Conservation (phyloP, 2,888 invertebrate species). For the Plebejus melissa region DNA sequence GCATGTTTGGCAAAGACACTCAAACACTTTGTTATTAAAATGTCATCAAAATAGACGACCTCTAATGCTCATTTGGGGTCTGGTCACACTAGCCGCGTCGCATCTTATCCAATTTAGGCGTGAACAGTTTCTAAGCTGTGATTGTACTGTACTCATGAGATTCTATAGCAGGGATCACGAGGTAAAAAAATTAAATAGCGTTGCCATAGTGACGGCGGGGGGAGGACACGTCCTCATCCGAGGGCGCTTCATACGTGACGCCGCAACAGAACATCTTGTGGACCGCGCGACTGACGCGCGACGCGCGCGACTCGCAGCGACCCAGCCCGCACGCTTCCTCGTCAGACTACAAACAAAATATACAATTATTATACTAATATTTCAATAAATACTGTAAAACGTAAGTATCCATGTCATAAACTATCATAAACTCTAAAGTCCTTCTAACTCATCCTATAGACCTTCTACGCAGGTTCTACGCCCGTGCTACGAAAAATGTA, state of each 20-base stretch:
- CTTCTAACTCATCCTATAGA: not conserved
- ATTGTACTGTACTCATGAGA: not conserved
- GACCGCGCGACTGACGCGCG: slow-evolving; percentile 59
- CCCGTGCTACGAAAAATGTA: not conserved
- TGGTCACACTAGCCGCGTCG: not conserved
- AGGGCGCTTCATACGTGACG: slow-evolving; percentile 54
- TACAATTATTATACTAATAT: not conserved
- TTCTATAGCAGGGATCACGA: not conserved
- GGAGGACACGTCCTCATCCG: slow-evolving; percentile 56
- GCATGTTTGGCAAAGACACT: too few species aligned
- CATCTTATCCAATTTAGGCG: too few species aligned
- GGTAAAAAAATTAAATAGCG: slow-evolving; percentile 47
- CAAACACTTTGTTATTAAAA: too few species aligned
- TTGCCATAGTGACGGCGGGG: slow-evolving; percentile 37
- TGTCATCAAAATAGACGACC: too few species aligned
- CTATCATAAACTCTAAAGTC: not conserved
- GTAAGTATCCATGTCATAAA: not conserved
- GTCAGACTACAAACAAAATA: slow-evolving; percentile 59
- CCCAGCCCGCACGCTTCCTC: slow-evolving; percentile 72
- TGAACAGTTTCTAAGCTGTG: too few species aligned
- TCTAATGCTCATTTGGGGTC: not conserved
- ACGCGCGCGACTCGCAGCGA: slow-evolving; percentile 59
- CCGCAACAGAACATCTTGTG: slow-evolving; percentile 70
- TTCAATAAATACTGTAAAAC: not conserved
- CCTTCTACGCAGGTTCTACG: not conserved